These are phyloP conservation scores for Ophiodon elongatus DNA, from an alignment of 2,113 vertebrate species.

Conservation along the genomic window DNA sequence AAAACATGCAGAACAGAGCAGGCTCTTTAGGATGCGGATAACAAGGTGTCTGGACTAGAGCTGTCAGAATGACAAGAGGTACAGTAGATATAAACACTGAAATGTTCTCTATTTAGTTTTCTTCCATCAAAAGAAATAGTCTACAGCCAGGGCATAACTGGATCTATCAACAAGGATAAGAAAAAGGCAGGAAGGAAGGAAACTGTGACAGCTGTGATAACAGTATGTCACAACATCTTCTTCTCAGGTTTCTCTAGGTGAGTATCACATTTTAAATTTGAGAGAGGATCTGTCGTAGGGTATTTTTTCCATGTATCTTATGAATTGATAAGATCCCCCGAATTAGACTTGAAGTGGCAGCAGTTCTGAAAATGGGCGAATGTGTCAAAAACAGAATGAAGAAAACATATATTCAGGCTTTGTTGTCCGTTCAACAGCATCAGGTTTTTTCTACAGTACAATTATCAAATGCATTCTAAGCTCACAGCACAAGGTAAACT, in stretches of 20 bases:
- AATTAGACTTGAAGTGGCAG: conserved; percentile 72
- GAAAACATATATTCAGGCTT: conserved; percentile 25
- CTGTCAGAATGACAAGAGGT: conserved; percentile 51
- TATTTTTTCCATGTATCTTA: conserved; percentile 73
- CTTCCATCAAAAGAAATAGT: conserved; percentile 9
- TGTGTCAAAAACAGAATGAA: conserved; percentile 23
- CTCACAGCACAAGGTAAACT: conserved; percentile 31
- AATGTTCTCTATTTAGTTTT: conserved; percentile 26
- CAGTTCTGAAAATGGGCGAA: conserved; percentile 34
- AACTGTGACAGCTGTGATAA: conserved; percentile 27
- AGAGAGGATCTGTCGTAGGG: conserved; percentile 75
- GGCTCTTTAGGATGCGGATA: conserved; percentile 59
- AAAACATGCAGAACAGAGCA: conserved; percentile 71
- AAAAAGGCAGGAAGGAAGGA: conserved; percentile 38
- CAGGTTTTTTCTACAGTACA: conserved; percentile 36
- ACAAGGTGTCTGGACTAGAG: conserved; percentile 45
- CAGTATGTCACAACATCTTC: conserved; percentile 22
- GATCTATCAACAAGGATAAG: conserved; percentile 7
- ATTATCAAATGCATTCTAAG: conserved; percentile 44
- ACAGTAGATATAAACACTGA: conserved; percentile 38
- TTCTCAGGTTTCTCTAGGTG: conserved; percentile 45
- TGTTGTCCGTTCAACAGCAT: conserved; percentile 27
- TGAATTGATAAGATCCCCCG: conserved; percentile 77
- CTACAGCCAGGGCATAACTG: conserved; percentile 30
- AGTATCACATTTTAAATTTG: conserved; percentile 71